phyloP scores from a whole-genome alignment of 2,113 vertebrate genomes.

The Egretta garzetta region DNA sequence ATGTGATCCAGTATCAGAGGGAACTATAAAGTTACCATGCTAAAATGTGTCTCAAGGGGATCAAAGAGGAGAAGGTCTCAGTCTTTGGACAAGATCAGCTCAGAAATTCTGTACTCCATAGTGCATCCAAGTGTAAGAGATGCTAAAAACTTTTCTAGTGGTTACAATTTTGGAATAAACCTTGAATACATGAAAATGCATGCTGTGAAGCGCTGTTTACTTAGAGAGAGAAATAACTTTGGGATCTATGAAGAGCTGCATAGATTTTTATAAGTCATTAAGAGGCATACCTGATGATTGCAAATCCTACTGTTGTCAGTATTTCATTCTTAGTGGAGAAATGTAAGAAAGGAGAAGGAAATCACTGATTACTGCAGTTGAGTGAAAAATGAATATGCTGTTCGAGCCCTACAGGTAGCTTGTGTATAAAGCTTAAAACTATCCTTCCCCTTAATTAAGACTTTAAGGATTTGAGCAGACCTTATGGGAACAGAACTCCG shows the following conservation, averaged over 20 bases:
- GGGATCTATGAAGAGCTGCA: neutral
- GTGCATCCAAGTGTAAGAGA: neutral
- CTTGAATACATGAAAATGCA: neutral
- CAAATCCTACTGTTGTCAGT: neutral
- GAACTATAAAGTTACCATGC: neutral
- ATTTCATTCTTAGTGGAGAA: neutral
- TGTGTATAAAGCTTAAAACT: neutral
- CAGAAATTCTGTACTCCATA: neutral
- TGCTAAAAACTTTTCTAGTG: neutral
- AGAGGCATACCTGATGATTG: neutral
- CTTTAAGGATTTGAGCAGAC: neutral
- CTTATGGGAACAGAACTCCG: neutral
- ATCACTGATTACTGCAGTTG: neutral
- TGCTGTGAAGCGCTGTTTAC: neutral
- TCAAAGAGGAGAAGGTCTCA: neutral
- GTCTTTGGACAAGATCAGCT: neutral
- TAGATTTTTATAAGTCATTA: neutral
- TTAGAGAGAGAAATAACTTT: neutral
- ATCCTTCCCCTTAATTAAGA: neutral
- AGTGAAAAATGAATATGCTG: neutral
- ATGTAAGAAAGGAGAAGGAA: neutral
- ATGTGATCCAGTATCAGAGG: rapidly evolving
- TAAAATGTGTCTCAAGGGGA: neutral
- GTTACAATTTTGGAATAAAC: neutral
- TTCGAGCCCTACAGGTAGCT: neutral